phyloP scores from a whole-genome alignment of 1,140 invertebrate genomes.

The Sarcophaga peregrina region DNA sequence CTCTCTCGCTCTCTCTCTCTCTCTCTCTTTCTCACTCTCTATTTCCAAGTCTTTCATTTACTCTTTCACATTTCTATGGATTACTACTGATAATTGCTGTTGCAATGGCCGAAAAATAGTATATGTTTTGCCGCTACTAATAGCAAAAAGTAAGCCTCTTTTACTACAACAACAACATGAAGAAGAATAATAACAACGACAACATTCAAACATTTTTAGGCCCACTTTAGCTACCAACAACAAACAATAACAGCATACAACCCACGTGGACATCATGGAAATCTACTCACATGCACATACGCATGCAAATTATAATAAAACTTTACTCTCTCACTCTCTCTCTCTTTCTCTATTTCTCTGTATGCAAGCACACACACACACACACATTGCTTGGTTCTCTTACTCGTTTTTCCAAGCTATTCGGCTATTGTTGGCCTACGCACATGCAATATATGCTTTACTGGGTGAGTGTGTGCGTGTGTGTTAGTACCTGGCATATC shows the following conservation, averaged over 20 bases:
- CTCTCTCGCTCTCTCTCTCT: background rate
- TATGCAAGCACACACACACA: background rate
- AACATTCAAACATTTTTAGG: slow-evolving; percentile 6
- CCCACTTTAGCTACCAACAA: slow-evolving; percentile 19
- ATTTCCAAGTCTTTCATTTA: background rate
- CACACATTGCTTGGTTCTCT: background rate
- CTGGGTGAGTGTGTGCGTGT: background rate
- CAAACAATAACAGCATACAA: slow-evolving; percentile 7
- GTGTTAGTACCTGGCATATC: too few relatives aligned
- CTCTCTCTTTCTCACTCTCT: background rate
- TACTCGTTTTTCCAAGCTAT: background rate
- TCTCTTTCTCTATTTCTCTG: too few relatives aligned
- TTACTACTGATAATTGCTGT: slow-evolving; percentile 21
- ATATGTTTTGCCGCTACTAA: slow-evolving; percentile 21
- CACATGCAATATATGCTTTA: slow-evolving; percentile 11
- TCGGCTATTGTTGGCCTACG: background rate
- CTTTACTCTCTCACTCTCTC: background rate
- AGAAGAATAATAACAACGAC: background rate
- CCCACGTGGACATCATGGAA: slow-evolving; percentile 31
- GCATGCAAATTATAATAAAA: background rate
- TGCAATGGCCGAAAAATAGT: slow-evolving; percentile 15
- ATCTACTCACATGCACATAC: slow-evolving; percentile 22
- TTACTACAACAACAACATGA: background rate
- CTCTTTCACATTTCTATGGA: background rate
- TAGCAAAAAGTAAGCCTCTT: slow-evolving; percentile 21